Conservation (phyloP, 2,113 vertebrate genomes). For the Micromys minutus region DNA sequence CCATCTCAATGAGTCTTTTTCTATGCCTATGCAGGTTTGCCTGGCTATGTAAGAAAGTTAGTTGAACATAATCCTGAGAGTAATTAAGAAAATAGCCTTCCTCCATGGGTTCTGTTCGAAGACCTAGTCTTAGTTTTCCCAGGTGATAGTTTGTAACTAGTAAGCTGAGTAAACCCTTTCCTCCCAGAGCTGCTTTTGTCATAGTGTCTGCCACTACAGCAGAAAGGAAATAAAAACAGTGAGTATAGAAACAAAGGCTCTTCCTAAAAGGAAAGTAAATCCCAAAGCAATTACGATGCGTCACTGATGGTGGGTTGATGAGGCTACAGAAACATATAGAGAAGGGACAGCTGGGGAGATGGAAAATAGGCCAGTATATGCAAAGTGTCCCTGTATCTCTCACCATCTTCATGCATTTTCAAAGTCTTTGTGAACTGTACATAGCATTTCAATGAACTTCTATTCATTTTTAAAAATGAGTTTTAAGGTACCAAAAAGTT, state of each 20-base stretch:
- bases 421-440: not conserved
- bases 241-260: not conserved
- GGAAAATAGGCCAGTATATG: not conserved
- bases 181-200: not conserved
- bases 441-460: not conserved
- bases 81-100: not conserved
- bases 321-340: not conserved
- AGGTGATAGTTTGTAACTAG: not conserved
- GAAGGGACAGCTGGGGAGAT: rapidly evolving
- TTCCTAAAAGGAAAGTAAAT: not conserved
- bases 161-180: not conserved
- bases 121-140: not conserved
- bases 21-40: not conserved
- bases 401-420: not conserved
- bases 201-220: not conserved
- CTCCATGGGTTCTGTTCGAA: not conserved
- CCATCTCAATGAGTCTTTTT: no score
- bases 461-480: not conserved
- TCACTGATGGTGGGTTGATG: not conserved
- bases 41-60: not conserved
- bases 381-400: no score
- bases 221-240: not conserved
- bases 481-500: not conserved
- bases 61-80: not conserved
- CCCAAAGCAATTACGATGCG: not conserved